phyloP scores from a whole-genome alignment of 2,888 invertebrate genomes.

The Polia nebulosa region DNA sequence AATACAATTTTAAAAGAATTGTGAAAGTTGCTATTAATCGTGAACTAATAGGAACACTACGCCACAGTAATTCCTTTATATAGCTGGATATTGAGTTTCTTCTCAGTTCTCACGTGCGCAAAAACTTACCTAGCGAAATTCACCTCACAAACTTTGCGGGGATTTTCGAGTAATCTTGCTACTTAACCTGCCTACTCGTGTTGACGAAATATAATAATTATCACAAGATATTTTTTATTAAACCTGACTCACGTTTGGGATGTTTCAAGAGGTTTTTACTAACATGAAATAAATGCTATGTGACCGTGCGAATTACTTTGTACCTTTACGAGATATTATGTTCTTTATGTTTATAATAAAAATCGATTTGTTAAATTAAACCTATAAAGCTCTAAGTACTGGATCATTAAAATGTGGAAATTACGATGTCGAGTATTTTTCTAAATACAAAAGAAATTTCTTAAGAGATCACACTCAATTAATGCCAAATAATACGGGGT shows the following conservation, averaged over 20 bases:
- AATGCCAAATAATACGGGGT: no score
- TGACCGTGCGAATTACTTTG: neutral
- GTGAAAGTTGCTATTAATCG: slow-evolving; percentile 7
- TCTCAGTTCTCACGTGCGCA: slow-evolving; percentile 18
- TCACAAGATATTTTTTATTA: neutral
- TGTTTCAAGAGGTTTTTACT: neutral
- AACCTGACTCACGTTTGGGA: neutral
- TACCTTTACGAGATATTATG: neutral
- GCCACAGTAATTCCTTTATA: neutral
- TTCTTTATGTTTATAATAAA: no score
- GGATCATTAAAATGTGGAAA: neutral
- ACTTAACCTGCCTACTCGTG: neutral
- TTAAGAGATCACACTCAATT: no score
- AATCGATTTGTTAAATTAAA: no score
- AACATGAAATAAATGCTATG: no score
- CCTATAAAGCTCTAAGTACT: no score
- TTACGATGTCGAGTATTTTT: neutral
- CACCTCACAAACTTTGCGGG: slow-evolving; percentile 4
- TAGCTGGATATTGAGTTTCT: slow-evolving; percentile 18
- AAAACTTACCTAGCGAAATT: slow-evolving; percentile 10
- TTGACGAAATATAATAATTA: slow-evolving; percentile 7
- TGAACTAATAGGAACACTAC: slow-evolving; percentile 7
- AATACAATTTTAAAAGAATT: slow-evolving; percentile 9
- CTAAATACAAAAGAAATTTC: no score
- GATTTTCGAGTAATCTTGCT: slow-evolving; percentile 19